These are phyloP conservation scores for Anticlea derivata DNA, from an alignment of 2,888 invertebrate species.

Conservation along the genomic window DNA sequence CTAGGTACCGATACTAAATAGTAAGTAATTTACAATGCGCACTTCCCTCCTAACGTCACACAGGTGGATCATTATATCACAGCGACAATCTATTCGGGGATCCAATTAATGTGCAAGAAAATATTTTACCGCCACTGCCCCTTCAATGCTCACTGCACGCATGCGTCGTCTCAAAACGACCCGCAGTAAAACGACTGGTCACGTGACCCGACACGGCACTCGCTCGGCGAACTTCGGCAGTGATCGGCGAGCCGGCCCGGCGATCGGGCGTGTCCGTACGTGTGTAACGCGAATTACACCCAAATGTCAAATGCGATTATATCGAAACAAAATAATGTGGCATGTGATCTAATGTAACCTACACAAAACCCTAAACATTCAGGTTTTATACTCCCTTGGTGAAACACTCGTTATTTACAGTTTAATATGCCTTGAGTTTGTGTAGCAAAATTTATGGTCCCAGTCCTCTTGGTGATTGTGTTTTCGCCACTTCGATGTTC, in stretches of 20 bases:
- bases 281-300: conserved; percentile 53
- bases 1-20: no score
- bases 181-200: conserved; percentile 84
- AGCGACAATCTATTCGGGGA: conserved; percentile 19
- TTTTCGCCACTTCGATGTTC: conserved; percentile 68
- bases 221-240: conserved; percentile 79
- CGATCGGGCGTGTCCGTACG: conserved; percentile 56
- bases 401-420: conserved; percentile 38
- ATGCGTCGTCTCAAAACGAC: conserved; percentile 78
- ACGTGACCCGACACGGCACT: conserved; percentile 84
- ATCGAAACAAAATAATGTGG: conserved; percentile 69
- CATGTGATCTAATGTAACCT: conserved; percentile 65
- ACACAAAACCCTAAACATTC: conserved; percentile 52
- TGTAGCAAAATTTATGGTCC: conserved; percentile 66
- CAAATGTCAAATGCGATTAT: conserved; percentile 76
- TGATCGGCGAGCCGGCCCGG: conserved; percentile 67
- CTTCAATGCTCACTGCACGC: conserved; percentile 56
- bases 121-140: conserved; percentile 71
- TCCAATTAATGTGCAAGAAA: conserved; percentile 29
- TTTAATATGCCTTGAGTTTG: conserved; percentile 55
- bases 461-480: conserved; percentile 69
- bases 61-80: conserved; percentile 15
- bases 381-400: conserved; percentile 49
- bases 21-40: neutral
- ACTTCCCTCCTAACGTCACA: neutral